Conservation (phyloP, 2,888 invertebrate genomes). For the Nephrotoma flavescens region DNA sequence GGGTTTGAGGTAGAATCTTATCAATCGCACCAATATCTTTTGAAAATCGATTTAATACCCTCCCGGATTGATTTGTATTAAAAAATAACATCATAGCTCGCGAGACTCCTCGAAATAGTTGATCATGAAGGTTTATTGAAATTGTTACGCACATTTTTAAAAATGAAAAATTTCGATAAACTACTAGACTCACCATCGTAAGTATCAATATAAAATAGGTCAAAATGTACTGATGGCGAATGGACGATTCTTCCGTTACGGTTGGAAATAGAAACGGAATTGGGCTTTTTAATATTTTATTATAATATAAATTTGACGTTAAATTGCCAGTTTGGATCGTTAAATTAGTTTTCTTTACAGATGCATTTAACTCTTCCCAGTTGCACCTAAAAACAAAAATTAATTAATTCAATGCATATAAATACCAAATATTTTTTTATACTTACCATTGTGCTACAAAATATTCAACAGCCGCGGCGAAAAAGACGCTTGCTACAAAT, state of each 20-base stretch:
- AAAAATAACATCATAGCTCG: constrained; percentile 62
- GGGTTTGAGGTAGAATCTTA: constrained; percentile 41
- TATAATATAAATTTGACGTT: background rate
- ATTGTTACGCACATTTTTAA: constrained; percentile 60
- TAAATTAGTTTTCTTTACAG: background rate
- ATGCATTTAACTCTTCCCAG: constrained; percentile 23
- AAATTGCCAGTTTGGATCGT: background rate
- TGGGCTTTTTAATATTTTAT: background rate
- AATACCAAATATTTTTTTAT: background rate
- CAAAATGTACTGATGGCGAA: constrained; percentile 21
- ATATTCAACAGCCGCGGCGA: constrained; percentile 53
- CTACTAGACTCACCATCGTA: constrained; percentile 32
- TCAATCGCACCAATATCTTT: constrained; percentile 57
- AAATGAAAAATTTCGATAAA: constrained; percentile 45
- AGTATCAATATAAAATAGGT: constrained; percentile 23
- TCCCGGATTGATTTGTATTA: constrained; percentile 55
- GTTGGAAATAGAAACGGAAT: background rate
- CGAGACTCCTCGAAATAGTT: constrained; percentile 61
- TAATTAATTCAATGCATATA: background rate
- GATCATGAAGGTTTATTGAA: constrained; percentile 59
- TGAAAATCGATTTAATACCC: constrained; percentile 59
- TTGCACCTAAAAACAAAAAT: constrained; percentile 23
- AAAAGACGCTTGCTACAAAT: constrained; percentile 42
- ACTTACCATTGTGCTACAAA: constrained; percentile 58
- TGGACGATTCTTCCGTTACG: background rate